Base-by-base conservation (phyloP, 2,888 invertebrate species). In the Cheiracanthium punctorium region DNA sequence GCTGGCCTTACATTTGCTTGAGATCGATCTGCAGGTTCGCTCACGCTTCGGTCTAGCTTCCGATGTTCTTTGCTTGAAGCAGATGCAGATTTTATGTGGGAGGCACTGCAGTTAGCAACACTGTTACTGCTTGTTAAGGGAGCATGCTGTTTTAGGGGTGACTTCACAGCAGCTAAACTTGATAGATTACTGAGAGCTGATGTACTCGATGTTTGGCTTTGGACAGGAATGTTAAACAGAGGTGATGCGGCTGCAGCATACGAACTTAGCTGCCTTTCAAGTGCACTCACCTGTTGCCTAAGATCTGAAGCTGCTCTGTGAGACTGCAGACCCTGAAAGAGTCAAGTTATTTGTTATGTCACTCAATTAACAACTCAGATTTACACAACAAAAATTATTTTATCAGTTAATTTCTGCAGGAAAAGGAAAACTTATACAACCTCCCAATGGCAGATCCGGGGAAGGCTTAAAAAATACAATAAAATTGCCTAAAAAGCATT, bases 1-100 rank as follows among this genome's bases (percentile, higher is more conserved):
- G 86, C 88, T 32, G 64, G 82, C 52, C 72, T 77, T 8, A 72
- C 7, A 64, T 52, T 64, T 43, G 70, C 72, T 29, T 37, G 75
- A 14, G 77, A 79, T 87, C 89, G 89, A 67, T 90, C 90, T 79
- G 90, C 92, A 32, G 95, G 95, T 91, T 95, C 95, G 89, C 95
- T 94, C 90, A 94, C 94, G 91, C 95, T 95, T 90, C 96, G 94
- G 92, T 96, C 95, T 90, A 96, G 93, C 91, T 95, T 95, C 0
- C 84, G 52, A 33, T 86, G 85, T 65, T 86, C 85, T 14, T 65
- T 58, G 7, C 32, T 24, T 1, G n/a, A 67, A 17, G 41, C n/a
- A 17, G 48, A 48, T 7, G 65, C 12, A 17, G 77, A 52, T 48
- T 80, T 86, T 32, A 79, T 20, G 70, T 79, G 73, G 10, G 80